phyloP scores from a whole-genome alignment of 64 coral and sea anemone species.

The Acropora tenuis region DNA sequence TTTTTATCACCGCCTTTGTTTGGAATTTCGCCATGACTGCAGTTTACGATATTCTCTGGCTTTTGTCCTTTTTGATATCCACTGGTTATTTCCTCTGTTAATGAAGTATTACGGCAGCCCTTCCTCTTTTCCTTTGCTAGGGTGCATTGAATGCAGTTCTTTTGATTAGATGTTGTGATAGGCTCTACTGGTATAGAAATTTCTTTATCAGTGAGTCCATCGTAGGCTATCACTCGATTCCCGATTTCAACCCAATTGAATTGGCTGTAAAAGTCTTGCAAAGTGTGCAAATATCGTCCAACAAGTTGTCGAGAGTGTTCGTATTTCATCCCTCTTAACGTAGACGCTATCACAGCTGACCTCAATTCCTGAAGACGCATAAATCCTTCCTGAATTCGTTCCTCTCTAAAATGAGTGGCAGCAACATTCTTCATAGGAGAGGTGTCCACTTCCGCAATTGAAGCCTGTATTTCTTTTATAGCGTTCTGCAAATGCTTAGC shows the following conservation, averaged over 20 bases:
- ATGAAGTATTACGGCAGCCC: slow-evolving; percentile 58
- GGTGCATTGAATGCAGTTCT: slow-evolving; percentile 49
- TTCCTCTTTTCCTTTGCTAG: not conserved
- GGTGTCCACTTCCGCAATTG: slow-evolving; percentile 57
- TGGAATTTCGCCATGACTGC: slow-evolving; percentile 65
- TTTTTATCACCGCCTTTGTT: slow-evolving; percentile 22
- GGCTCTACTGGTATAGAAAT: not conserved
- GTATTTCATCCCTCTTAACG: slow-evolving; percentile 51
- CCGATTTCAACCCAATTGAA: slow-evolving; percentile 77
- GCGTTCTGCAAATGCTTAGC: slow-evolving; percentile 36
- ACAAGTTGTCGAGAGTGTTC: slow-evolving; percentile 52
- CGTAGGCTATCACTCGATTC: not conserved
- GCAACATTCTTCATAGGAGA: slow-evolving; percentile 11
- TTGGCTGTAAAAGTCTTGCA: slow-evolving; percentile 89
- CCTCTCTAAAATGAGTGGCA: slow-evolving; percentile 72
- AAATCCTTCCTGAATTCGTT: slow-evolving; percentile 52
- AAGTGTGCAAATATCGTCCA: slow-evolving; percentile 75
- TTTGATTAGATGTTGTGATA: slow-evolving; percentile 47
- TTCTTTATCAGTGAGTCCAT: not conserved
- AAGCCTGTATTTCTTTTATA: slow-evolving; percentile 56
- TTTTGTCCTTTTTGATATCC: slow-evolving; percentile 72
- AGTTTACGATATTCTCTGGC: slow-evolving; percentile 62
- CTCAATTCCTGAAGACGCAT: slow-evolving; percentile 53
- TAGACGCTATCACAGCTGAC: slow-evolving; percentile 39
- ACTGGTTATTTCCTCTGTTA: slow-evolving; percentile 71